Percentiles rank a stretch among this genome's conserved stretches.
phyloP scores from a whole-genome alignment of 2,113 vertebrate species.

The Anhinga rufa region DNA sequence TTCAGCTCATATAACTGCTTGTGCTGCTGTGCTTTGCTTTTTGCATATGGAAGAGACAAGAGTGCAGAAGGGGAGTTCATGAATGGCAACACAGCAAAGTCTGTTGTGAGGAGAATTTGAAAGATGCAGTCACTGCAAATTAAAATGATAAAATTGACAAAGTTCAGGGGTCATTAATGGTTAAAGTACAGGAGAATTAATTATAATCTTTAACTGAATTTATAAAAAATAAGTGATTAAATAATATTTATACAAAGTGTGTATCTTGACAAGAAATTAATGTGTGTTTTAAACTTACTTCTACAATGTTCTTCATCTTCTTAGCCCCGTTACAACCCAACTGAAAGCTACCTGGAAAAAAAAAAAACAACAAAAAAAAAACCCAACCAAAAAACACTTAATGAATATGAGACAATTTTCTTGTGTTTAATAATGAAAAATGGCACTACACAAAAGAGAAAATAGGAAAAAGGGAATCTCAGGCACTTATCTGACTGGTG shows the following conservation, averaged over 20 bases:
- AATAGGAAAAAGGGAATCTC: background rate
- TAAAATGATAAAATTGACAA: background rate
- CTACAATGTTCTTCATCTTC: background rate
- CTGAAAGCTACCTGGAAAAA: background rate
- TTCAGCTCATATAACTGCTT: background rate
- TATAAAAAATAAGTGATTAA: background rate
- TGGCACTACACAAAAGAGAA: background rate
- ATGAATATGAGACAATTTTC: background rate
- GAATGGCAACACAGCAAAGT: background rate
- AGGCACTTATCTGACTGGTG: background rate
- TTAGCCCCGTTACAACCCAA: background rate
- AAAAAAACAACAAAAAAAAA: too few species aligned
- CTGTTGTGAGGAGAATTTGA: background rate
- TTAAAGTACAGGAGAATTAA: background rate
- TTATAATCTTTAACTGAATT: background rate
- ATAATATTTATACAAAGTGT: background rate
- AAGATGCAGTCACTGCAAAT: background rate
- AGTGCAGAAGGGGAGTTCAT: background rate
- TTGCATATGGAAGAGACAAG: background rate
- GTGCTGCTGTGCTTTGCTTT: background rate
- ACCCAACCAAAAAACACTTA: fast-evolving
- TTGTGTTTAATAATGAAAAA: background rate
- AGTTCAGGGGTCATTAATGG: background rate
- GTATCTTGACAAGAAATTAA: background rate
- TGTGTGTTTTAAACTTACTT: background rate